Base-by-base conservation (phyloP, 2,797 vertebrate genomes). In the Poecile montanus region DNA sequence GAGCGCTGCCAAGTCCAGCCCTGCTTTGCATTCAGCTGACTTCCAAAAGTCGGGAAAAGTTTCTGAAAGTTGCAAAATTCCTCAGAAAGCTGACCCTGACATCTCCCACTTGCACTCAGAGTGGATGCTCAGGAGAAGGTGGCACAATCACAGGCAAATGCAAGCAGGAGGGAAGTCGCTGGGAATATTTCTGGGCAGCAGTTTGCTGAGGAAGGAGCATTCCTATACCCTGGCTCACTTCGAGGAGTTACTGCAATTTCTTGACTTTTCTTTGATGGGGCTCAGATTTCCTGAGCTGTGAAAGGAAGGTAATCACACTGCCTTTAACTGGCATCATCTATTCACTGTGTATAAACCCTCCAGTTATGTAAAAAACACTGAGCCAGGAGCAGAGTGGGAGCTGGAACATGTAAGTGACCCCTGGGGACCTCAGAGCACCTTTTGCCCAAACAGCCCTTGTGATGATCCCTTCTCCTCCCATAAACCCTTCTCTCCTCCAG, bases 41-140 rank as follows among this genome's bases (percentile, higher is more conserved):
- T 80, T 62, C 75, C 22, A 40, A 9, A 85, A 53, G 20, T 4
- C 18, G 56, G 42, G 2, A 68, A 32, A 67, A 48, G 15, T 67
- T 54, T 32, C 42, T 30, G 20, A 20, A 62, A 57, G 25, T 18
- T n/a, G 68, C 22, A 60, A 71, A 60, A 86, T 11, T 54, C 50
- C 54, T 61, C 6, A 0, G 45, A 42, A 27, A 50, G 26, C 32
- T 61, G 57, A 8, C 10, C 2, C 29, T 2, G 2, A 1, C 1
- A 0, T 25, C 12, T 56, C 25, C 36, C 19, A 22, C 13, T 58
- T 36, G 25, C 22, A 8, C 25, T 36, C 5, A 1, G 42, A n/a
- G 13, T 6, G 29, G 11, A 25, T 42, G 32, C 4, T 68, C 50
- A 58, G 67, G 63, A 75, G 18, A 57, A 79, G 38, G 8, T 70